Percentiles rank a stretch among this genome's conserved stretches.
These are phyloP conservation scores for Sinhomidia bicolor DNA, from an alignment of 2,888 invertebrate species.

Conservation along the genomic window DNA sequence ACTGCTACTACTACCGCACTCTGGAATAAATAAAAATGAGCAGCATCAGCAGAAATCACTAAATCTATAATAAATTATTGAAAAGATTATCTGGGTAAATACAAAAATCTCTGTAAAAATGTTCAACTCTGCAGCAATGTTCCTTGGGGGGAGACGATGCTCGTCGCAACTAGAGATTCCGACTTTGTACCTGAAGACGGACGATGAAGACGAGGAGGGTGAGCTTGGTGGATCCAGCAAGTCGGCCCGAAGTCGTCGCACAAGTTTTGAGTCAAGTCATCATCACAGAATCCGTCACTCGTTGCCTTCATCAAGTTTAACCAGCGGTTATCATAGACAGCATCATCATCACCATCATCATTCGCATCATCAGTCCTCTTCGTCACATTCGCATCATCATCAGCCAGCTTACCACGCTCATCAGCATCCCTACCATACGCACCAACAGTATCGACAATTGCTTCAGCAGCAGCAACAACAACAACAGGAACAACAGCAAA, in stretches of 20 bases:
- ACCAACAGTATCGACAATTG: constrained; percentile 6
- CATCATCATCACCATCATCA: constrained; percentile 66
- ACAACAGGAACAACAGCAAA: constrained; percentile 42
- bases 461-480: constrained; percentile 9
- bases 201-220: constrained; percentile 72
- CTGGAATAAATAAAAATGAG: background rate
- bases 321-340: constrained; percentile 14
- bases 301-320: constrained; percentile 64
- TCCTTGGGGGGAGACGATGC: constrained; percentile 79
- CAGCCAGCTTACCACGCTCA: background rate
- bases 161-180: constrained; percentile 80
- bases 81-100: background rate
- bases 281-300: constrained; percentile 74
- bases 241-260: constrained; percentile 61
- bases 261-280: constrained; percentile 72
- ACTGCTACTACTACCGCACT: background rate
- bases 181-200: constrained; percentile 77
- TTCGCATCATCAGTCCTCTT: constrained; percentile 35
- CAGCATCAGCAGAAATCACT: constrained; percentile 1
- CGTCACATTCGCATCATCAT: constrained; percentile 38
- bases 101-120: constrained; percentile 66
- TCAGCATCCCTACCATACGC: background rate
- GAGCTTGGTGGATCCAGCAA: constrained; percentile 5
- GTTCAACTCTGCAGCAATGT: constrained; percentile 80
- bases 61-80: constrained; percentile 11